Base-by-base conservation (phyloP, 1,140 invertebrate species). In the Centruroides sculpturatus region DNA sequence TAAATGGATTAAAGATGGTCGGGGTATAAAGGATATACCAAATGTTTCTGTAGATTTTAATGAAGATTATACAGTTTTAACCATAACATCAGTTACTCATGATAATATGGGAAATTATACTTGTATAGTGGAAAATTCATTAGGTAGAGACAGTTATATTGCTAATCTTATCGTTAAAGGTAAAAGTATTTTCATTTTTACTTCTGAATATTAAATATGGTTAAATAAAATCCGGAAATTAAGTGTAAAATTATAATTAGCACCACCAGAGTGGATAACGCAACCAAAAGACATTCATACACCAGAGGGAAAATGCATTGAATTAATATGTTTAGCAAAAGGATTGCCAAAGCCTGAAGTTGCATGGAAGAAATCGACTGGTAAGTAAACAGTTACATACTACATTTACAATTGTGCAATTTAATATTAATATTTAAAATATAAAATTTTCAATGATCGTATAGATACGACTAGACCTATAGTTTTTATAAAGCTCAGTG, bases 231-330 rank as follows among this genome's bases (percentile, higher is more conserved):
- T 41, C 7, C 41, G 41, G 41, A 41, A 6, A 23, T 23, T 23
- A 6, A 41, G 8, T 41, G 5, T 41, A 41, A 41, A 41, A 41
- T 6, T 41, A 41, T 41, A 77, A 79, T 61, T 71, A 92, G 89
- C 94, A 55, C 89, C 91, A 7, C 90, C 90, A 12, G 81, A 85
- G 68, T 96, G 92, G 92, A 82, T 88, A 4, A 78, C 89, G 62
- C 89, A 93, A 70, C 91, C 91, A 0, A 79, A 83, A 66, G 89
- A 95, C 69, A 81, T 85, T 5, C 89, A 83, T 66, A 87, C 89
- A 6, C 84, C 88, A 3, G 83, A 89, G 7, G 86, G 86, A 3
- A 82, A 89, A 70, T 84, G 85, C 65, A 81, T 91, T 11, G 82
- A 82, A 5, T 72, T 95, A 1, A 84, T 92, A 70, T 95, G 92